phyloP scores from a whole-genome alignment of 2,797 vertebrate species.

The Coranthus polyacanthus region DNA sequence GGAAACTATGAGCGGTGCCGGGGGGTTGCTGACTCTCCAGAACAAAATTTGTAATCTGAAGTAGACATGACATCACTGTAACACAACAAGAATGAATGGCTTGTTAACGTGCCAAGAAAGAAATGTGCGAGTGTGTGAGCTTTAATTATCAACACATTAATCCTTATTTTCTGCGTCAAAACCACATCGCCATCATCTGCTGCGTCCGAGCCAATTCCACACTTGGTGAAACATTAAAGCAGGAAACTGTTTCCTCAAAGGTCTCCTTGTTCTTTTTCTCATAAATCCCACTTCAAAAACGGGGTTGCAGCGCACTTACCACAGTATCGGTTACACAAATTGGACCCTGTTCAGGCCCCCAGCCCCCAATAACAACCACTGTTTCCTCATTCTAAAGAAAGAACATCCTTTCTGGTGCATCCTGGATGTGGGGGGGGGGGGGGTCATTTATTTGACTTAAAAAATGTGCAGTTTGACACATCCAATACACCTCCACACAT shows the following conservation, averaged over 20 bases:
- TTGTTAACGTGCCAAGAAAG: constrained; percentile 4
- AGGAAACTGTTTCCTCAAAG: constrained; percentile 43
- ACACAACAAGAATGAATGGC: constrained; percentile 15
- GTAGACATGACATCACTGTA: constrained; percentile 74
- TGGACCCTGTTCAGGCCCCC: constrained; percentile 34
- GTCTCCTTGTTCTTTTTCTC: constrained; percentile 54
- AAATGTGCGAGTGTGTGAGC: neutral
- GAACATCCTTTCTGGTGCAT: constrained; percentile 51
- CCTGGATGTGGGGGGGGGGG: constrained; percentile 41
- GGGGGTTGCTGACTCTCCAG: constrained; percentile 47
- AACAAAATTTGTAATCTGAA: constrained; percentile 52
- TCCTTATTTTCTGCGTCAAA: neutral
- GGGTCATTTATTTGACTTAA: constrained; percentile 24
- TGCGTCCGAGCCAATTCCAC: neutral
- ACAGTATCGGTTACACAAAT: constrained; percentile 56
- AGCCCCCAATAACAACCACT: constrained; percentile 41
- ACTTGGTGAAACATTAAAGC: constrained; percentile 1
- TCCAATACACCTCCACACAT: no score
- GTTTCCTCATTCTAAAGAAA: constrained; percentile 55
- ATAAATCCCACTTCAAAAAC: constrained; percentile 48
- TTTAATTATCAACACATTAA: neutral
- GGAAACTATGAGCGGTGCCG: constrained; percentile 73
- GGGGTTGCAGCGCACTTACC: constrained; percentile 17
- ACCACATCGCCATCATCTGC: no score
- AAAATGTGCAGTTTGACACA: neutral